Percentiles rank a stretch among this genome's conserved stretches.
phyloP scores from a whole-genome alignment of 2,797 vertebrate genomes.

The Varecia variegata region DNA sequence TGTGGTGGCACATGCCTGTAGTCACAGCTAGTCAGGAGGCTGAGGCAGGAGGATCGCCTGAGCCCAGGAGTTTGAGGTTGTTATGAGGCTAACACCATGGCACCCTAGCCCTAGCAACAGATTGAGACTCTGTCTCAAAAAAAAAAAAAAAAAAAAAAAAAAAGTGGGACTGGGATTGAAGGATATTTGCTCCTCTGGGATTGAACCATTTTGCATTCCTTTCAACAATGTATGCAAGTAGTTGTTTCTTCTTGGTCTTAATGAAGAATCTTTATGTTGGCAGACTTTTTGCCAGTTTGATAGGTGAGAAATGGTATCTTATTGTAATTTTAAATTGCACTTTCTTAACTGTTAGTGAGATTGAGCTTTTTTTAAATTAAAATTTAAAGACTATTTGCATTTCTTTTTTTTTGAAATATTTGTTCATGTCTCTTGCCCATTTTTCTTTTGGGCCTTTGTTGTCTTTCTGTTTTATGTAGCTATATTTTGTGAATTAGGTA shows the following conservation, averaged over 20 bases:
- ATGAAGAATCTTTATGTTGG: background rate
- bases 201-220: background rate
- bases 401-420: slow-evolving; percentile 22
- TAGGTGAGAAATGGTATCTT: background rate
- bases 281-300: background rate
- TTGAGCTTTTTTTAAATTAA: background rate
- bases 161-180: background rate
- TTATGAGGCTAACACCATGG: no score
- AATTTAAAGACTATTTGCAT: background rate
- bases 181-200: background rate
- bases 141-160: no score
- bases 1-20: no score
- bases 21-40: no score
- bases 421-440: background rate
- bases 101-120: no score
- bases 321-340: background rate
- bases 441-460: background rate
- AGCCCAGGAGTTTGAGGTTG: no score
- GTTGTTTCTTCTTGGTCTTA: slow-evolving; percentile 11
- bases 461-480: slow-evolving; percentile 3
- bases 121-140: no score
- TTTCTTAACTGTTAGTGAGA: background rate
- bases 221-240: background rate
- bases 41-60: no score
- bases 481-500: background rate